Evolutionary conservation across 2,888 invertebrate species (phyloP).

Genomic region (Drosophila siamana): DNA sequence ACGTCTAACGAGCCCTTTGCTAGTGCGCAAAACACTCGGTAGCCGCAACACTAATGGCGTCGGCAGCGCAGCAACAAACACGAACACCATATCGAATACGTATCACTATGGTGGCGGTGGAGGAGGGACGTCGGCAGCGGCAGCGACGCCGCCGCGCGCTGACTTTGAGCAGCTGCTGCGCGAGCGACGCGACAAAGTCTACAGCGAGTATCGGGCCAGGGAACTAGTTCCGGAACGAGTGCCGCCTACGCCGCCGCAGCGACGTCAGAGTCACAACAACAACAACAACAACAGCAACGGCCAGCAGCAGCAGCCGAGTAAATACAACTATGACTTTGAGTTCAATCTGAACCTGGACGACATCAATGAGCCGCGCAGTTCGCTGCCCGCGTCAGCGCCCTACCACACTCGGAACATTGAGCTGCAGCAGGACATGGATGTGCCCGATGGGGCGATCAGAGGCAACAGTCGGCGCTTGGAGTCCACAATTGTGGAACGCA

Average conservation of each 20-base stretch:
- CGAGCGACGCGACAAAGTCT: conserved; percentile 85
- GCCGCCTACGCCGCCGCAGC: conserved; percentile 66
- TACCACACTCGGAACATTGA: conserved; percentile 48
- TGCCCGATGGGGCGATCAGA: conserved; percentile 68
- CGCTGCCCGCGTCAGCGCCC: conserved; percentile 47
- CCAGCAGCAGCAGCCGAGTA: conserved; percentile 38
- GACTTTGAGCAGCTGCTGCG: conserved; percentile 85
- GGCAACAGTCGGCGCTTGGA: conserved; percentile 52
- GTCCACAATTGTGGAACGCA: conserved; percentile 82
- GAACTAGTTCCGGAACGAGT: conserved; percentile 45
- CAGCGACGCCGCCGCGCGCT: conserved; percentile 81
- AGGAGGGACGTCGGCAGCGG: conserved; percentile 19
- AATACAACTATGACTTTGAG: conserved; percentile 82
- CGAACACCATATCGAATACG: conserved; percentile 67
- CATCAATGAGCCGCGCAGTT: conserved; percentile 61
- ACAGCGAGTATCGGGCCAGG: conserved; percentile 68
- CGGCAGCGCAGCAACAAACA: conserved; percentile 25
- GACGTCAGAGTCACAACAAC: conserved; percentile 32
- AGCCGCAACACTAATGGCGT: conserved; percentile 47
- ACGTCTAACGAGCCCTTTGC: conserved; percentile 93
- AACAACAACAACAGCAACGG: conserved; percentile 24
- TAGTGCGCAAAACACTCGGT: conserved; percentile 91
- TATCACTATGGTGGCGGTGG: conserved; percentile 55
- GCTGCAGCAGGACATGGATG: conserved; percentile 57
- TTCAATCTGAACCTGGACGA: conserved; percentile 81